Conservation (phyloP, 2,113 vertebrate genomes). For the Taxidea taxus region DNA sequence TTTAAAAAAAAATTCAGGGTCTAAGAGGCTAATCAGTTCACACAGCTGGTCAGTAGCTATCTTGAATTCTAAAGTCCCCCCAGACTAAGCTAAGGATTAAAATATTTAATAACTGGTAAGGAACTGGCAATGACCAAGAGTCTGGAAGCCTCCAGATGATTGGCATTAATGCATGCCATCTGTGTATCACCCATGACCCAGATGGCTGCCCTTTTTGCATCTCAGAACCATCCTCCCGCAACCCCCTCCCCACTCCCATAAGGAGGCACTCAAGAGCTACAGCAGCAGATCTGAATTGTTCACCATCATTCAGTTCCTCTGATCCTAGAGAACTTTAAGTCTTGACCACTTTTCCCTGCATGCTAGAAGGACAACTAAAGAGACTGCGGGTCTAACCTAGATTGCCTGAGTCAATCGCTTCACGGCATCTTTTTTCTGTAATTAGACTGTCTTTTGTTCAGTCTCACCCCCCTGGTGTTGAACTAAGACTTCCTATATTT, state of each 20-base stretch:
- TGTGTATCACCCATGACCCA: background rate
- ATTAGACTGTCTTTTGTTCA: background rate
- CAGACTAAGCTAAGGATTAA: background rate
- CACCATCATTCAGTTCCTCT: background rate
- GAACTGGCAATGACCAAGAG: background rate
- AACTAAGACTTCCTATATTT: background rate
- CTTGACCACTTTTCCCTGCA: background rate
- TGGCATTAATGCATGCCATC: background rate
- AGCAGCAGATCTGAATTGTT: background rate
- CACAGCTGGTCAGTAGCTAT: background rate
- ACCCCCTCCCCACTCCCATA: accelerated
- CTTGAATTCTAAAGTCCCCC: background rate
- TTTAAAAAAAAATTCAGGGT: background rate
- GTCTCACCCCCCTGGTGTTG: background rate
- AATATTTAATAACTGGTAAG: background rate
- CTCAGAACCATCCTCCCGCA: background rate
- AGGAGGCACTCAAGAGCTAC: background rate
- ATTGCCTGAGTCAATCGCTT: background rate
- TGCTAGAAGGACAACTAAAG: background rate
- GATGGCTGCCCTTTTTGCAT: background rate
- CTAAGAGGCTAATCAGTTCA: background rate
- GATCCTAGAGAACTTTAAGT: background rate
- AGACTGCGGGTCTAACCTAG: background rate
- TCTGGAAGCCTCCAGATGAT: background rate
- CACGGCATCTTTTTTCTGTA: background rate